Conservation (phyloP, 2,113 vertebrate genomes). For the Syrmaticus mikado region DNA sequence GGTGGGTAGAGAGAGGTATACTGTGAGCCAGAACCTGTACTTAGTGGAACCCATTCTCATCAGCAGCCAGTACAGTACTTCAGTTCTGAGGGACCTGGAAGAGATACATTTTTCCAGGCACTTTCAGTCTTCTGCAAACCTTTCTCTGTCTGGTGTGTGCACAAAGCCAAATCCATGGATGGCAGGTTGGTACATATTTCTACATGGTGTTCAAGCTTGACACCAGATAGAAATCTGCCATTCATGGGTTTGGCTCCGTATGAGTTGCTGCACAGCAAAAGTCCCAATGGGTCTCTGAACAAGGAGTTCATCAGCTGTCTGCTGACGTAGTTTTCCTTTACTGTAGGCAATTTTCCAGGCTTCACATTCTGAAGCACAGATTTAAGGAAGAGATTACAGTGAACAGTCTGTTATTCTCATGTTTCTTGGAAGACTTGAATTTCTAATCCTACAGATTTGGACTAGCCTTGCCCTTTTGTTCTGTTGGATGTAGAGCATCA, state of each 20-base stretch:
- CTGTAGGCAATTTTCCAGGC: constrained; percentile 52
- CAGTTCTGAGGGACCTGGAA: not conserved
- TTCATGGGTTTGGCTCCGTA: not conserved
- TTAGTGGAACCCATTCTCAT: not conserved
- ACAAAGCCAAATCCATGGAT: not conserved
- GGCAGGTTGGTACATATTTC: not conserved
- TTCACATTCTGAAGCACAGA: constrained; percentile 43
- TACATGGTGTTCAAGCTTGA: not conserved
- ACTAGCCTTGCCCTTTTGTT: not conserved
- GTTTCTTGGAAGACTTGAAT: not conserved
- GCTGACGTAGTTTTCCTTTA: constrained; percentile 20
- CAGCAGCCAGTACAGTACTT: accelerated
- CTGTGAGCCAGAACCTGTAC: accelerated
- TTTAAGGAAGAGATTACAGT: not conserved
- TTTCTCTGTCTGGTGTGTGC: not conserved
- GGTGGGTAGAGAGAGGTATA: not conserved
- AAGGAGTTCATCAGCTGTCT: constrained; percentile 36
- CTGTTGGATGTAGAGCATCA: accelerated
- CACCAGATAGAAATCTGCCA: not conserved
- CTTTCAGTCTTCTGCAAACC: not conserved
- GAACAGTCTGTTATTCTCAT: constrained; percentile 50
- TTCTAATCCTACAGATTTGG: not conserved
- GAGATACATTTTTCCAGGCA: not conserved
- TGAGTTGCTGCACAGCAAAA: not conserved
- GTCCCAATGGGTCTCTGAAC: not conserved